Base-by-base conservation (phyloP, 2,113 vertebrate species). In the Gopherus flavomarginatus region DNA sequence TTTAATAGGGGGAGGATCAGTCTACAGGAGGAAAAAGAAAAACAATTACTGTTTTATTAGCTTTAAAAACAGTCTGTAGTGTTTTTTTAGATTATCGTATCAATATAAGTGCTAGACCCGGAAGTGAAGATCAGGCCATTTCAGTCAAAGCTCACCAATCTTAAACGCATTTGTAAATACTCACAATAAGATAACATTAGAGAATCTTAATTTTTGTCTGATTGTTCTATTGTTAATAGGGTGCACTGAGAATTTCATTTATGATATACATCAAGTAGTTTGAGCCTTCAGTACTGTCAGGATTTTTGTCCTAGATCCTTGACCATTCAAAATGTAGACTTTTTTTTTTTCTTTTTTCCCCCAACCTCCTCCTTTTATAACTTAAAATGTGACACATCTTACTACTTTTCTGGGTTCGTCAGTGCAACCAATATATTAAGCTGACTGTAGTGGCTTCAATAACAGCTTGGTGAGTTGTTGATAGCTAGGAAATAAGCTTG, bases 21-120 rank as follows among this genome's bases (percentile, higher is more conserved):
- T 10, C 13, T 83, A 0, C 19, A 9, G 80, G 17, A 19, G 72
- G 2, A 29, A 79, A 29, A 29, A 1, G 2, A 16, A 27, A n/a
- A 83, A 44, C 29, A 65, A 38, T 65, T 19, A 79, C 22, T 65
- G 12, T n/a, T 65, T 65, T 65, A 21, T 72, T 72, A 72, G 9
- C 65, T 38, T 72, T 72, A 9, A 69, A 69, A n/a, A 22, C 7
- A 85, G 35, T 44, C 72, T 86, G 21, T 11, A 89, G 26, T 44
- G 13, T 50, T 14, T 22, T 82, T 79, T 88, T 85, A n/a, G 93
- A 35, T 6, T 38, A 0, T 75, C 6, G 13, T 75, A 75, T 27
- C 14, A 42, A 78, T 78, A 6, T 27, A 17, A 35, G 2, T 65
- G 16, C 59, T 94, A 62, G 52, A 3, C 24, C 35, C n/a, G 42